A percentile compares a stretch with the other conserved stretches of the same genome.
These are phyloP conservation scores for Drosophila azteca DNA, from an alignment of 1,140 invertebrate species.

Conservation along the genomic window DNA sequence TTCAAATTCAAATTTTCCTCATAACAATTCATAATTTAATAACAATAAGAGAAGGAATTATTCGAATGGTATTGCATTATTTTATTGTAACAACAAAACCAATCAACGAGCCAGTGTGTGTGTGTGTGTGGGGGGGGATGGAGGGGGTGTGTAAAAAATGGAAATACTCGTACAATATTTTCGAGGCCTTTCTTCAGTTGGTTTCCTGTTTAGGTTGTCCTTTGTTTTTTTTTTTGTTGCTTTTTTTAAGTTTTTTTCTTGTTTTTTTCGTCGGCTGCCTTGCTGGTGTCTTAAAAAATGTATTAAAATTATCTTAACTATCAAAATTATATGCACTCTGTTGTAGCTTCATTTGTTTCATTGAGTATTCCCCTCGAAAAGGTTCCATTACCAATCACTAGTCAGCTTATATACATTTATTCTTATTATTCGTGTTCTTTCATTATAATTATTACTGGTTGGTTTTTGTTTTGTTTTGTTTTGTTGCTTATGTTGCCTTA, in stretches of 20 bases:
- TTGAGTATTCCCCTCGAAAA: conserved; percentile 19
- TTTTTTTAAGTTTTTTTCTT: not conserved
- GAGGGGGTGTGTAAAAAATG: conserved; percentile 69
- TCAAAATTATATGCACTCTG: conserved; percentile 70
- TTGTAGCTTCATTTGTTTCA: conserved; percentile 44
- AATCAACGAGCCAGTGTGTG: conserved; percentile 56
- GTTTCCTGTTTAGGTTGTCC: conserved; percentile 36
- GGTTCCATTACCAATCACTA: conserved; percentile 30
- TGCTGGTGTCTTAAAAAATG: conserved; percentile 64
- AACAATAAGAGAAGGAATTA: conserved; percentile 69
- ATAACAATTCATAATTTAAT: conserved; percentile 60
- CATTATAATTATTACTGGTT: conserved; percentile 26
- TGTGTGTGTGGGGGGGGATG: conserved; percentile 49
- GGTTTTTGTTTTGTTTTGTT: conserved; percentile 1
- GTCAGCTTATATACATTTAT: conserved; percentile 64
- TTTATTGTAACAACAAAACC: conserved; percentile 64
- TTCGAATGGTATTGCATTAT: conserved; percentile 62
- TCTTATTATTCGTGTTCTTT: conserved; percentile 34
- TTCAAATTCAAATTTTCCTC: conserved; percentile 44
- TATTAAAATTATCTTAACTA: conserved; percentile 76
- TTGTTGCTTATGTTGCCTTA: conserved; percentile 38
- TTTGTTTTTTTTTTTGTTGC: conserved; percentile 25
- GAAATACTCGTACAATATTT: conserved; percentile 53
- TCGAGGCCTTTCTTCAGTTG: conserved; percentile 41
- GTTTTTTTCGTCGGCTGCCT: conserved; percentile 3